A percentile compares a stretch with the other conserved stretches of the same genome.
Evolutionary conservation across 2,797 vertebrate species (phyloP).

Genomic region (Lepilemur septentrionalis): DNA sequence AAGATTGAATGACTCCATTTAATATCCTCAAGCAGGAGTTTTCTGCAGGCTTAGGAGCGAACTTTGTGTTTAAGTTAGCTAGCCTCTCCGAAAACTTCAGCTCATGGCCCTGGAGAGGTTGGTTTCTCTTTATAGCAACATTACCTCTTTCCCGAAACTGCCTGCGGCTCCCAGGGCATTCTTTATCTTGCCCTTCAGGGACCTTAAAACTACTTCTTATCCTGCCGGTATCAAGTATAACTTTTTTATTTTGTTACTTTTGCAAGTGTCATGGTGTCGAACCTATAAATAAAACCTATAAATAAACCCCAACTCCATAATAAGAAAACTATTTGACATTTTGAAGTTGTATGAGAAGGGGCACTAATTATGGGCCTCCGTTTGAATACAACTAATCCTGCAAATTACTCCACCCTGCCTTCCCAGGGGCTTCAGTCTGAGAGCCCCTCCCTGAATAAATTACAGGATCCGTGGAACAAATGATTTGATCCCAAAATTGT

Average conservation of each 20-base stretch:
- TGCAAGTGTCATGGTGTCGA: conserved; percentile 64
- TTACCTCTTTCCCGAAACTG: conserved; percentile 11
- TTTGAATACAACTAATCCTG: neutral
- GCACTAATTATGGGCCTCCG: neutral
- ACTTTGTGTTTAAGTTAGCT: neutral
- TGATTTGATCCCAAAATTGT: neutral
- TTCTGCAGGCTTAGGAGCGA: neutral
- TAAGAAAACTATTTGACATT: conserved; percentile 76
- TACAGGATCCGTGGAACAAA: neutral
- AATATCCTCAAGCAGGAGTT: neutral
- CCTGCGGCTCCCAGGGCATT: neutral
- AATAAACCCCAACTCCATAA: conserved; percentile 64
- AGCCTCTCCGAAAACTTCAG: neutral
- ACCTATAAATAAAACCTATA: conserved; percentile 74
- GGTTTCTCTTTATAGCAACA: conserved; percentile 57
- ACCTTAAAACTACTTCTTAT: neutral
- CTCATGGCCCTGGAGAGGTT: neutral
- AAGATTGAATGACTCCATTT: neutral
- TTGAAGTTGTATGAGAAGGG: conserved; percentile 51
- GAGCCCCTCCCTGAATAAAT: neutral
- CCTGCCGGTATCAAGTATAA: conserved; percentile 54
- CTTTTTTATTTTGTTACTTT: conserved; percentile 74
- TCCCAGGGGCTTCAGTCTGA: neutral
- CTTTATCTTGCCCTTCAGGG: conserved; percentile 50
- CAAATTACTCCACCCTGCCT: neutral